Evolutionary conservation across 92 coral and sea anemone species (phyloP).

Genomic region (Ricordea florida): DNA sequence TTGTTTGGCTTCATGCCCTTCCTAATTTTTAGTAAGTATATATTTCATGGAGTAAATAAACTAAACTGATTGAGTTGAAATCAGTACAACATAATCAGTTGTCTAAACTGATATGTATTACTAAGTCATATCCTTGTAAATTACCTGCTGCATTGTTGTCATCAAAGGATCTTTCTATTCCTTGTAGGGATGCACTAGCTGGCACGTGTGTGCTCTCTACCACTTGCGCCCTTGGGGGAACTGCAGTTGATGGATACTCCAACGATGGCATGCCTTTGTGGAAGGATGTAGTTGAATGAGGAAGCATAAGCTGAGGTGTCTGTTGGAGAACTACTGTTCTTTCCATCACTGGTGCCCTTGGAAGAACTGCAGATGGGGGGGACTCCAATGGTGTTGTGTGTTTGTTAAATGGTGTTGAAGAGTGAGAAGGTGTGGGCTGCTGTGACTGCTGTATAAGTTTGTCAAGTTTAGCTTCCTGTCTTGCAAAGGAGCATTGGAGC

Average conservation of each 20-base stretch:
- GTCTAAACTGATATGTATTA: too few species aligned
- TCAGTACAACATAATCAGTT: too few species aligned
- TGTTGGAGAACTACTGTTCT: background rate
- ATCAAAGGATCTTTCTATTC: background rate
- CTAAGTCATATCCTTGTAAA: too few species aligned
- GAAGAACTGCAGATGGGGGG: background rate
- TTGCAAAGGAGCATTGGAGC: background rate
- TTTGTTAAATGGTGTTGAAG: background rate
- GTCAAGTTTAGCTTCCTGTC: background rate
- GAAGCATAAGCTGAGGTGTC: background rate
- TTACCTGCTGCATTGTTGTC: background rate
- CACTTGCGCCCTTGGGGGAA: background rate
- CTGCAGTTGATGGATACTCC: background rate
- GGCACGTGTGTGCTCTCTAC: background rate
- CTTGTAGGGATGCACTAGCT: background rate
- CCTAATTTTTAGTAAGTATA: too few species aligned
- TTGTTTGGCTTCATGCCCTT: background rate
- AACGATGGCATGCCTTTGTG: background rate
- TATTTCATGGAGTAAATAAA: conserved; percentile 4
- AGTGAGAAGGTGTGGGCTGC: background rate
- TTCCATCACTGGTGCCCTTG: conserved; percentile 2
- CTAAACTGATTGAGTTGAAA: background rate
- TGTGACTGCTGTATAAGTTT: background rate
- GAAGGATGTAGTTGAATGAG: background rate
- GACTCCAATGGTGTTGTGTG: background rate